Conservation (phyloP, 1,140 invertebrate genomes). For the Scaptomyza montana region DNA sequence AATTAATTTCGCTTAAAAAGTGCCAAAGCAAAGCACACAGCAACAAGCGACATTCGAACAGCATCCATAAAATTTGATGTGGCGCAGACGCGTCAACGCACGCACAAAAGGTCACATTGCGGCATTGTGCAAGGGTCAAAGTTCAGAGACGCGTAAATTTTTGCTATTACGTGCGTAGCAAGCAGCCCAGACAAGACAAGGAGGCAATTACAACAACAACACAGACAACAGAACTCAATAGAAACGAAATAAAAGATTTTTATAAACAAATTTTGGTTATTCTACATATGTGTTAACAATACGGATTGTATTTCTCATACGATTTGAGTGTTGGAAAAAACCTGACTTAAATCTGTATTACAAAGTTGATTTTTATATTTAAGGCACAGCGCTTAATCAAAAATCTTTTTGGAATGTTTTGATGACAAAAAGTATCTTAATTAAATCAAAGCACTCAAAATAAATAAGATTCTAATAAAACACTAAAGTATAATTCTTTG, state of each 20-base stretch:
- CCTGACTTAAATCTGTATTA: no score
- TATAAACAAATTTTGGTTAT: background rate
- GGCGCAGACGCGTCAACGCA: slow-evolving; percentile 48
- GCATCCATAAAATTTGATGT: slow-evolving; percentile 61
- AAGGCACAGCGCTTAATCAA: no score
- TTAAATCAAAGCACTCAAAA: no score
- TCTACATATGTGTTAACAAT: no score
- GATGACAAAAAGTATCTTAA: no score
- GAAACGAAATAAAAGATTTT: background rate
- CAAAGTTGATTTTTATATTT: background rate
- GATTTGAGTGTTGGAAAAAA: background rate
- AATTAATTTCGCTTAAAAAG: slow-evolving; percentile 76
- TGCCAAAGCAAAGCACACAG: slow-evolving; percentile 49
- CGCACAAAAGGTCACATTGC: slow-evolving; percentile 66
- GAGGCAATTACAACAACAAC: background rate
- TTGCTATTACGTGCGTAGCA: slow-evolving; percentile 58
- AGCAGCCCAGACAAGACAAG: slow-evolving; percentile 7
- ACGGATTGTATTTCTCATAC: background rate
- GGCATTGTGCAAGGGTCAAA: slow-evolving; percentile 65
- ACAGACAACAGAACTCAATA: background rate
- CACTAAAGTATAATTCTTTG: no score
- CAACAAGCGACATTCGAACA: slow-evolving; percentile 25
- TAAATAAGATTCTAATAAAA: no score
- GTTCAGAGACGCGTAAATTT: slow-evolving; percentile 75
- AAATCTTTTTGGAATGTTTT: no score